Evolutionary conservation across 2,888 invertebrate species (phyloP).

Genomic region (Lasioglossum oenotherae): DNA sequence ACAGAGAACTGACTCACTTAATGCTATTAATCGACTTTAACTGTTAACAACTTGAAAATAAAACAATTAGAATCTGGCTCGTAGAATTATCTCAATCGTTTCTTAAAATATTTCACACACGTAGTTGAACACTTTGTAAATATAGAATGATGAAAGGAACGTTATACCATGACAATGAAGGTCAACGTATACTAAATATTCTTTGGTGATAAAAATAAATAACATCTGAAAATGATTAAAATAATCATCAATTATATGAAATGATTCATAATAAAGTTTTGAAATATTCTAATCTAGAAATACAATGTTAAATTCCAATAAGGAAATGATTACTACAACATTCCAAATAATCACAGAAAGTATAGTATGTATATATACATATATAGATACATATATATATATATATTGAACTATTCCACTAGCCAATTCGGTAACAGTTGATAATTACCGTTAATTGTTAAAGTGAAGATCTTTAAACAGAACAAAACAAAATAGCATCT

Average conservation of each 20-base stretch:
- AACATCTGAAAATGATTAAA: conserved; percentile 34
- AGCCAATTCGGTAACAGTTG: conserved; percentile 39
- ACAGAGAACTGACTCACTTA: neutral
- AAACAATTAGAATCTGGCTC: neutral
- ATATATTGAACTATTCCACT: conserved; percentile 43
- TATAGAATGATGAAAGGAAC: conserved; percentile 54
- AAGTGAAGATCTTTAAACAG: conserved; percentile 31
- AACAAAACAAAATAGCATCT: conserved; percentile 37
- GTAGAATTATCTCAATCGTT: neutral
- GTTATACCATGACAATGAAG: conserved; percentile 46
- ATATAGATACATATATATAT: neutral
- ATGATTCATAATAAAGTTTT: conserved; percentile 34
- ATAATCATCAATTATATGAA: conserved; percentile 24
- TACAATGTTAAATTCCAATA: conserved; percentile 49
- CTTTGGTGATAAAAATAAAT: conserved; percentile 60
- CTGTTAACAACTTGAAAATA: neutral
- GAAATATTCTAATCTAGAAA: conserved; percentile 24
- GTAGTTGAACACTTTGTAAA: neutral
- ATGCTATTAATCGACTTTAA: neutral
- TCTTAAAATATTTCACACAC: neutral
- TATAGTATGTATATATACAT: conserved; percentile 50
- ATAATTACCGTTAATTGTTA: conserved; percentile 35
- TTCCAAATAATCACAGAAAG: conserved; percentile 63
- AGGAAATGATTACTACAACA: conserved; percentile 54
- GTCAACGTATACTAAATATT: conserved; percentile 38